phyloP scores from a whole-genome alignment of 2,797 vertebrate species.

The Rhinella marina region DNA sequence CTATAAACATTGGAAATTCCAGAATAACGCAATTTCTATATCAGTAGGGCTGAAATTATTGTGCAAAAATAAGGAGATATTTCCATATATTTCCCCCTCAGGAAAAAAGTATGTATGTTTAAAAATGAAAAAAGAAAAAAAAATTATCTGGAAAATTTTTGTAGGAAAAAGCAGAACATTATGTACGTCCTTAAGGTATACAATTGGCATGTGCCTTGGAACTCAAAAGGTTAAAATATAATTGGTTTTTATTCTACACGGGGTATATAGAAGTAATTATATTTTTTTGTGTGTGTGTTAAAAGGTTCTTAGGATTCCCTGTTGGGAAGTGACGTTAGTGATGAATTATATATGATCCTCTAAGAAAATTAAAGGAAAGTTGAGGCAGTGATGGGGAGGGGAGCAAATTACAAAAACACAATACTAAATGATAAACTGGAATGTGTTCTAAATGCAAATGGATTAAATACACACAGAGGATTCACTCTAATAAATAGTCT shows the following conservation, averaged over 20 bases:
- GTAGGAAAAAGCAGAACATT: not conserved
- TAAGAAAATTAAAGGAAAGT: constrained; percentile 15
- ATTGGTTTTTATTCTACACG: constrained; percentile 29
- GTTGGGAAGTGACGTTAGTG: constrained; percentile 30
- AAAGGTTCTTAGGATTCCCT: constrained; percentile 45
- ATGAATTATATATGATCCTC: constrained; percentile 52
- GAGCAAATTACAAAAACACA: constrained; percentile 6
- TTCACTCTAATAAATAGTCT: not conserved
- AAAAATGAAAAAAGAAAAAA: too few species aligned
- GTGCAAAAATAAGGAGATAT: not conserved
- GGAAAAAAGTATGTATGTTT: too few species aligned
- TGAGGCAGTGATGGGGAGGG: not conserved
- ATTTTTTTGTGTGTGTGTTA: constrained; percentile 23
- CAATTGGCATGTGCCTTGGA: not conserved
- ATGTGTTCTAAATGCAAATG: not conserved
- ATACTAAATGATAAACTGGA: not conserved
- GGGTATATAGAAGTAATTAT: constrained; percentile 39
- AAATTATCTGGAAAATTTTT: not conserved
- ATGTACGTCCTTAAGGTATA: not conserved
- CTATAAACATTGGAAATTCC: too few species aligned
- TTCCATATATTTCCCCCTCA: too few species aligned
- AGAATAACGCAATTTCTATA: not conserved
- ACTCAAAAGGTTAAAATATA: constrained; percentile 11
- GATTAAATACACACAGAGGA: not conserved
- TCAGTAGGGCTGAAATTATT: not conserved